Conservation (phyloP, 2,797 vertebrate species). For the Gymnopithys bicolor region DNA sequence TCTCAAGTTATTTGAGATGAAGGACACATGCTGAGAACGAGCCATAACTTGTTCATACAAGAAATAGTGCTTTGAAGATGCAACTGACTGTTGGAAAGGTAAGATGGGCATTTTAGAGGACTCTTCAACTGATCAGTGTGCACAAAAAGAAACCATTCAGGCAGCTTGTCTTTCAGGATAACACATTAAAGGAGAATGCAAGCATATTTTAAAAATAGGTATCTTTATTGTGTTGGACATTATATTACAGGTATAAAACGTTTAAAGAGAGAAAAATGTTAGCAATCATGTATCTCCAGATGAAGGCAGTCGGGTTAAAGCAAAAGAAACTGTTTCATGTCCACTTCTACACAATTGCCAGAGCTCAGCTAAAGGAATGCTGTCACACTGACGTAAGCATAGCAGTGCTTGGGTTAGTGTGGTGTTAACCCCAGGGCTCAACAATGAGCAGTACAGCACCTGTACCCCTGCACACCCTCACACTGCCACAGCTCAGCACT, state of each 20-base stretch:
- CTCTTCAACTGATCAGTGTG: neutral
- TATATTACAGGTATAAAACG: neutral
- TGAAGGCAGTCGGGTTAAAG: neutral
- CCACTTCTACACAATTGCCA: neutral
- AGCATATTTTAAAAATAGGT: neutral
- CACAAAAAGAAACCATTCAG: neutral
- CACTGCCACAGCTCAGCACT: rapidly evolving
- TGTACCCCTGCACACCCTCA: rapidly evolving
- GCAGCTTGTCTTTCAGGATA: neutral
- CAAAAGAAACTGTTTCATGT: neutral
- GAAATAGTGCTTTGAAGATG: neutral
- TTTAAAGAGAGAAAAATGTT: neutral
- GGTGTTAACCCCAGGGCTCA: rapidly evolving
- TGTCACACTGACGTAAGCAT: neutral
- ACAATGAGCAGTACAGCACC: rapidly evolving
- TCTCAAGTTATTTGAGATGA: neutral
- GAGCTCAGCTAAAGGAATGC: neutral
- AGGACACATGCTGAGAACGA: neutral
- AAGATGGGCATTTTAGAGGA: neutral
- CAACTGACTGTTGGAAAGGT: neutral
- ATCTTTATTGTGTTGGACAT: neutral
- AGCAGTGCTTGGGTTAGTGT: neutral
- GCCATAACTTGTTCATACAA: neutral
- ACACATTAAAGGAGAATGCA: neutral
- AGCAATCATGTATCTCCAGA: neutral